phyloP scores from a whole-genome alignment of 2,113 vertebrate species.

The Motacilla tschutschensis region DNA sequence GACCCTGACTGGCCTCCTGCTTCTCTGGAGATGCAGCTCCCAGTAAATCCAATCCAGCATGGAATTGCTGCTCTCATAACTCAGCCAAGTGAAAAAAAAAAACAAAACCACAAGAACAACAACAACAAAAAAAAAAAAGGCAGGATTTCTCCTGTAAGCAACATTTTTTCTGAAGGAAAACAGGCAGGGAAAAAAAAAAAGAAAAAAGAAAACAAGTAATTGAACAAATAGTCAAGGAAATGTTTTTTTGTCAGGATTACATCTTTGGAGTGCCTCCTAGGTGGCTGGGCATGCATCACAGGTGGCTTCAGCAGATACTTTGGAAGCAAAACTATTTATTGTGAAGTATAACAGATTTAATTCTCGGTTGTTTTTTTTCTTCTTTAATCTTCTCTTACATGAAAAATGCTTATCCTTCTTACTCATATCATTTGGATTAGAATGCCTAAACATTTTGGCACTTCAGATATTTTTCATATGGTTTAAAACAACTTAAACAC shows the following conservation, averaged over 20 bases:
- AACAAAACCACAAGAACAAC: not conserved
- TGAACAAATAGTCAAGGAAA: not conserved
- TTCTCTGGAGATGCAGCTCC: not conserved
- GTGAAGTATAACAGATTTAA: conserved; percentile 1
- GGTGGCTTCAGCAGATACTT: not conserved
- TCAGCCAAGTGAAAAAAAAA: not conserved
- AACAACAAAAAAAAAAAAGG: not conserved
- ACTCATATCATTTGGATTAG: conserved; percentile 20
- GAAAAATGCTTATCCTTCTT: conserved; percentile 24
- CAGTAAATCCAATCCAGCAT: not conserved
- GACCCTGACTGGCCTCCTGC: not conserved
- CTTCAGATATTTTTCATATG: conserved; percentile 33
- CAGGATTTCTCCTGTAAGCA: not conserved
- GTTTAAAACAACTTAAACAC: conserved; percentile 11
- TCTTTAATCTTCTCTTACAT: conserved; percentile 23
- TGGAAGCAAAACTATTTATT: conserved; percentile 16
- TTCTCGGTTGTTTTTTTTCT: not conserved
- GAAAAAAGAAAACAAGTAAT: fast-evolving
- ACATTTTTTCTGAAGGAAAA: not conserved
- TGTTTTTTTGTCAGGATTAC: not conserved
- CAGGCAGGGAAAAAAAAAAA: not conserved
- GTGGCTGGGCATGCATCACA: not conserved
- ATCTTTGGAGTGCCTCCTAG: not conserved
- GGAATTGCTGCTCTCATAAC: not conserved
- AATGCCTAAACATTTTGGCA: conserved; percentile 47